Base-by-base conservation (phyloP, 2,888 invertebrate genomes). In the Orthosia cruda region DNA sequence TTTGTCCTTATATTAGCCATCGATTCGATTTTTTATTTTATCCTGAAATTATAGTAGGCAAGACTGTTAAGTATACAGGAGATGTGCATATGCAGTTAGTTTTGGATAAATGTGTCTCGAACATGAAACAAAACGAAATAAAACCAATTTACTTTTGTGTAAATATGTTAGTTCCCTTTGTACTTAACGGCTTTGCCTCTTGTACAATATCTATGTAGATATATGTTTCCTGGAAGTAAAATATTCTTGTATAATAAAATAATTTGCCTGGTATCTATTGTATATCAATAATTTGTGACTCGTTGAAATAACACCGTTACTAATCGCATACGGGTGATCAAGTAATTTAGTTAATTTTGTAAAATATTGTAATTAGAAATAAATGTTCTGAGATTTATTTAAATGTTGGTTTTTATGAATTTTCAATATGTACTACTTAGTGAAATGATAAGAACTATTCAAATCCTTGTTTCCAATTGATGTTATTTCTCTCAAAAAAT, bases 281-380 rank as follows among this genome's bases (percentile, higher is more conserved):
- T 55, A 50, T 61, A 3, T 47, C 20, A 58, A 20, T 26, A 54
- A 58, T 74, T 67, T 69, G 64, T 84, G 84, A 84, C 80, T 79
- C 80, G 13, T 77, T 54, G 23, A 45, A 55, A 61, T 23, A 50
- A 65, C 73, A 65, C 62, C 66, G 62, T 74, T 65, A 45, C 32
- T 50, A 62, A 74, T 77, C 72, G 74, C 77, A 69, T 77, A 84
- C 78, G 80, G 82, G 87, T 85, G 87, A 86, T 89, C 85, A 86
- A 80, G 77, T 85, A 83, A 76, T 84, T 82, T 90, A 90, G 87
- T 88, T 91, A 87, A 91, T 91, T 91, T 91, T 91, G 91, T 92
- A 91, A 84, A 87, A 88, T 90, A 90, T 85, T 90, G 88, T 90
- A 89, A 89, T 84, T 91, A 91, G 89, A 88, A 89, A 90, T 90